Evolutionary conservation across 2,888 invertebrate species (phyloP).

Genomic region (Eristalis intricaria): DNA sequence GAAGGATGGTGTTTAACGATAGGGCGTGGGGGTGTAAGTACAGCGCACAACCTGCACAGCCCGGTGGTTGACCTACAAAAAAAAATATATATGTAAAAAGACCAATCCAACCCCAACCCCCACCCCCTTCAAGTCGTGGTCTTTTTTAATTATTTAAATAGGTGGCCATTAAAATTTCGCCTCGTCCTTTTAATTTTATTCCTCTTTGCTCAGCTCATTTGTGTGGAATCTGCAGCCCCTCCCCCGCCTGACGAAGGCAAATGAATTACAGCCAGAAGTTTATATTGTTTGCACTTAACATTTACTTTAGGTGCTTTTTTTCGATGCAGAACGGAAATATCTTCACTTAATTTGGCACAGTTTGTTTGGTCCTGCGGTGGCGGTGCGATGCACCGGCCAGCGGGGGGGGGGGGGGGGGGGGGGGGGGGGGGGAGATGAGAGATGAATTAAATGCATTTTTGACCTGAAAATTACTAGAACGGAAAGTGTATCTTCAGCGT

Average conservation of each 20-base stretch:
- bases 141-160: slow-evolving; percentile 70
- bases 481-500: slow-evolving; percentile 59
- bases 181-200: slow-evolving; percentile 16
- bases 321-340: slow-evolving; percentile 46
- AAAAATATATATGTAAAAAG: not conserved
- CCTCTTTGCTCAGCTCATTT: not conserved
- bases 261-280: slow-evolving; percentile 45
- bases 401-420: slow-evolving; percentile 7
- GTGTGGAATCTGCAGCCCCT: not conserved
- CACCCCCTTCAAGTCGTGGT: slow-evolving; percentile 11
- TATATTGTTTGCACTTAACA: slow-evolving; percentile 62
- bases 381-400: not conserved
- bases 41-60: not conserved
- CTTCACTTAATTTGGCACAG: slow-evolving; percentile 68
- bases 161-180: slow-evolving; percentile 63
- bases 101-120: slow-evolving; percentile 38
- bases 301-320: slow-evolving; percentile 38
- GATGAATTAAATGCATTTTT: slow-evolving; percentile 56
- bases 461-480: slow-evolving; percentile 64
- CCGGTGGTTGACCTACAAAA: slow-evolving; percentile 63
- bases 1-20: slow-evolving; percentile 67
- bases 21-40: not conserved
- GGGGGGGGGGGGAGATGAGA: slow-evolving; percentile 17
- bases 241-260: slow-evolving; percentile 4
- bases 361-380: slow-evolving; percentile 8